A percentile compares a stretch with the other conserved stretches of the same genome.
These are phyloP conservation scores for Lasioglossum oenotherae DNA, from an alignment of 2,888 invertebrate species.

Conservation along the genomic window DNA sequence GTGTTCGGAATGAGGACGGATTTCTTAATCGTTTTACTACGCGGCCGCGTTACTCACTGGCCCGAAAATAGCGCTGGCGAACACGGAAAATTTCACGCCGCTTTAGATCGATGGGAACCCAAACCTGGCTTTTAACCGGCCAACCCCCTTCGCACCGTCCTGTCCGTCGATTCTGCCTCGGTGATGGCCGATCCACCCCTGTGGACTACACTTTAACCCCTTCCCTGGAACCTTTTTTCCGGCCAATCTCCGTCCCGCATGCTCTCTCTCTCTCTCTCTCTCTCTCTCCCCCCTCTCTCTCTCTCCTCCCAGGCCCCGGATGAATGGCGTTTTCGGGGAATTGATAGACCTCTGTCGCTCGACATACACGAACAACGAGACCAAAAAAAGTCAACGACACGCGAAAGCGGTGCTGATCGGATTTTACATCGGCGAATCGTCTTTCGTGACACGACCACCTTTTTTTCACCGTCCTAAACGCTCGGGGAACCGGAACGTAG, in stretches of 20 bases:
- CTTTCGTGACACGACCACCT: slow-evolving; percentile 14
- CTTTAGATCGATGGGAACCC: slow-evolving; percentile 62
- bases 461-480: not conserved
- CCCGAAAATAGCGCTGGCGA: slow-evolving; percentile 43
- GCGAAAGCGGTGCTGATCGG: slow-evolving; percentile 30
- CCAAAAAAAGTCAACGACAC: slow-evolving; percentile 26
- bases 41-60: slow-evolving; percentile 56
- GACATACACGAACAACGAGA: slow-evolving; percentile 52
- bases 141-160: slow-evolving; percentile 39
- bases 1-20: slow-evolving; percentile 11
- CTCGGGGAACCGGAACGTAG: not conserved
- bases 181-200: slow-evolving; percentile 35
- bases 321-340: slow-evolving; percentile 67
- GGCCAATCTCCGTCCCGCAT: slow-evolving; percentile 49
- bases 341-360: slow-evolving; percentile 66
- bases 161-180: slow-evolving; percentile 24
- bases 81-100: slow-evolving; percentile 61
- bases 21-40: slow-evolving; percentile 48
- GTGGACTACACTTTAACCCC: slow-evolving; percentile 35
- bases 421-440: slow-evolving; percentile 24
- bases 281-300: not conserved
- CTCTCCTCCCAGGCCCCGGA: slow-evolving; percentile 41
- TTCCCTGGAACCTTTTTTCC: slow-evolving; percentile 44
- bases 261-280: slow-evolving; percentile 19
- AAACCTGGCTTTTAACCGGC: slow-evolving; percentile 66